Evolutionary conservation across 2,888 invertebrate genomes (phyloP), one percentile per base, ranked within the genome.

Genomic region (Lithosia quadra): DNA sequence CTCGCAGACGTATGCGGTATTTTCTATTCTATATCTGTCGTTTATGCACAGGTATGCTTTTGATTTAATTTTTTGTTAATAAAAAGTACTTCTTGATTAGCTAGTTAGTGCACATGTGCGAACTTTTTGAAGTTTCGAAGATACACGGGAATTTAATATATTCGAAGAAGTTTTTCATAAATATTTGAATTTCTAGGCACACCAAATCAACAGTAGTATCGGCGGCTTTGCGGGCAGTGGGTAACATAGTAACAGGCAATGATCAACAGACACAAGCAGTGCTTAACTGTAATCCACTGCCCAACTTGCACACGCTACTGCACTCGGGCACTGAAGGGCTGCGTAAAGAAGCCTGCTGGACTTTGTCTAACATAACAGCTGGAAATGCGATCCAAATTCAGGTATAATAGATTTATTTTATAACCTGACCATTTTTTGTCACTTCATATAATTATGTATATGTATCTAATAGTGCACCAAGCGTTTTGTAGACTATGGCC

Each of bases 241-340:
- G 99, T 60, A 99, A 99, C 91, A 99, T 99, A 80, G 99, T 99
- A 61, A 99, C 99, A 0, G 99, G 99, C 43, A 98, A 99, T 91
- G 99, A 99, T 91, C 96, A 97, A 67, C 99, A 99, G 95, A 99
- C 99, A 61, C 99, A 99, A 95, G 97, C 98, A 15, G 97, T 99
- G 76, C 95, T 99, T 63, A 98, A 98, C 94, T 98, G 98, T 90
- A 97, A 97, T 78, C 99, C 98, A 63, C 94, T 99, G 83, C 98
- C 97, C 1, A 98, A 98, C 88, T 95, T 97, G 76, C 97, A 97
- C 88, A 86, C 89, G 33, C 75, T 95, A 58, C 95, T 99, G 73
- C 95, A 98, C 66, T 97, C 97, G 43, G 92, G 96, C 71, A 97
- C 98, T 79, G 99, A 99, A 91, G 96, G 97, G 21, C 97, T 99